These are phyloP conservation scores for Trogon melanurus DNA, from an alignment of 2,113 vertebrate genomes.

Conservation along the genomic window DNA sequence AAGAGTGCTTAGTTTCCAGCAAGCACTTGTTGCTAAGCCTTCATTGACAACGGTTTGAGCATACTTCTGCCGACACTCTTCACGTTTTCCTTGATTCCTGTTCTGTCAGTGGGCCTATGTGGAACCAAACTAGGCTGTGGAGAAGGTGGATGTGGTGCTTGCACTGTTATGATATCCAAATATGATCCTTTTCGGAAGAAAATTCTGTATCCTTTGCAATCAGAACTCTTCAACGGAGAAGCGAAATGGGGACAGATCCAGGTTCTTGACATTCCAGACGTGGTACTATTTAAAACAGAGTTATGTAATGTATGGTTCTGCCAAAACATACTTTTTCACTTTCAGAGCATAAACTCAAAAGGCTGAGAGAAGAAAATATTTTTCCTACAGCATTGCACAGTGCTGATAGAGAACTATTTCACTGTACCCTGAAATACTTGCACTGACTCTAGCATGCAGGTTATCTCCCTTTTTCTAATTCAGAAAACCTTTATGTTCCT, in stretches of 20 bases:
- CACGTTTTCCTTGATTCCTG: conserved; percentile 70
- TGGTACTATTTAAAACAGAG: not conserved
- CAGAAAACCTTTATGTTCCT: not conserved
- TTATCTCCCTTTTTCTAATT: not conserved
- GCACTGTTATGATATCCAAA: conserved; percentile 94
- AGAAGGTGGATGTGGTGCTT: conserved; percentile 94
- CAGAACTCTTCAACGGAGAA: not conserved
- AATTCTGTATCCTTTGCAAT: conserved; percentile 88
- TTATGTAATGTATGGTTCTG: not conserved
- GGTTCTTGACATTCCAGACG: not conserved
- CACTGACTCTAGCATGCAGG: not conserved
- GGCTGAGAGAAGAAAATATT: not conserved
- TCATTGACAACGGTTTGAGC: not conserved
- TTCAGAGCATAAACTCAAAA: not conserved
- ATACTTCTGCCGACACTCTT: not conserved
- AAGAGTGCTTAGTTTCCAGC: not conserved
- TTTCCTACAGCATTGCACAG: not conserved
- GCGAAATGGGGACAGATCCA: not conserved
- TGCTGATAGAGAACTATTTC: not conserved
- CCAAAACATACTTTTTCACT: not conserved
- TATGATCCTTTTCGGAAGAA: conserved; percentile 76
- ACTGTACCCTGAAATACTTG: not conserved
- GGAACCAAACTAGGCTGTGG: conserved; percentile 95
- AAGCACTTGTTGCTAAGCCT: not conserved
- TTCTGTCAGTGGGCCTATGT: conserved; percentile 83